Evolutionary conservation across 2,113 vertebrate species (phyloP), one percentile per base, ranked within the genome.

Genomic region (Lucifuga dentata): DNA sequence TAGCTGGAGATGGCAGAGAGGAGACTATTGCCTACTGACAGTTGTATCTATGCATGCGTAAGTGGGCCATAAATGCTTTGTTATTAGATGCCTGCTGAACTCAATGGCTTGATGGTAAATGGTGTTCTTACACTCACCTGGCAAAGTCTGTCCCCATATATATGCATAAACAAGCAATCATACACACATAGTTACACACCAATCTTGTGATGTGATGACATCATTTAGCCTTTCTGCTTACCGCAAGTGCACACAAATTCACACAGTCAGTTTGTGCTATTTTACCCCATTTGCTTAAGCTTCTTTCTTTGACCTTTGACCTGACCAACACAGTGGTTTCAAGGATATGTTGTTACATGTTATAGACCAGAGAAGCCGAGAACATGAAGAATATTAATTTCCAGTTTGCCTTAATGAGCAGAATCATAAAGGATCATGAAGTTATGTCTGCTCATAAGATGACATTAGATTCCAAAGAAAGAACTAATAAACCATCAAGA

Each of bases 31-130:
- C 75, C 80, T 65, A 68, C 78, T 65, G 83, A 80, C 79, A 68
- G 79, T 84, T 86, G 76, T 82, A 81, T 87, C 86, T 88, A 91
- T 91, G 88, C 85, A 91, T 90, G 88, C 52, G 71, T 86, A 86
- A 91, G 88, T 89, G 89, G 78, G 68, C 77, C 73, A 71, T 86
- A 89, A 91, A 90, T 81, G 82, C 75, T 85, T 90, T 90, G 89
- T 89, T 89, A 90, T 91, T 88, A 91, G 85, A 81, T 84, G 78
- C 86, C 89, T 83, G 90, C 86, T 86, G 90, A 85, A 88, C 81
- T 80, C 83, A 86, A 75, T 83, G 57, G 59, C 44, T 84, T 80
- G 67, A 88, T 86, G 69, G 81, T 79, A 89, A 91, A 89, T 70
- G 63, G 74, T 44, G 11, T 63, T 51, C 61, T 19, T 41, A 80